Evolutionary conservation across 37 sponge, comb jelly and placozoan genomes (phyloP).

Genomic region (Eunapius fragilis): DNA sequence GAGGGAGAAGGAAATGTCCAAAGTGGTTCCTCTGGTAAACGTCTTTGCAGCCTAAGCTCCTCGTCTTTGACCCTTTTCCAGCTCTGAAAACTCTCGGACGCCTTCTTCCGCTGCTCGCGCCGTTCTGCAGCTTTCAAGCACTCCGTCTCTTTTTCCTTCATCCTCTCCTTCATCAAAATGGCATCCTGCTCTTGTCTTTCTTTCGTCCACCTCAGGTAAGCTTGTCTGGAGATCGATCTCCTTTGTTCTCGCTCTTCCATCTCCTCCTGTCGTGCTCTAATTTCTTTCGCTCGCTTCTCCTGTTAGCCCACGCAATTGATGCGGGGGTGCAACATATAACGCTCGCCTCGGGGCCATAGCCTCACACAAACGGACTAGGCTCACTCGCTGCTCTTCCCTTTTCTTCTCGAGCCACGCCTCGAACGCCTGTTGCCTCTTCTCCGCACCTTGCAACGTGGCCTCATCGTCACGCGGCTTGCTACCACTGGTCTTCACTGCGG

Average conservation of each 20-base stretch:
- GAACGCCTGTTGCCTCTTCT: constrained; percentile 56
- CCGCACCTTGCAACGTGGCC: constrained; percentile 10
- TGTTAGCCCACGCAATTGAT: too few species aligned
- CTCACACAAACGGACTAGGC: background rate
- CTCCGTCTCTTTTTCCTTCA: constrained; percentile 6
- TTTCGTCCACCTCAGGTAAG: constrained; percentile 28
- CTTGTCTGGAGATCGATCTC: background rate
- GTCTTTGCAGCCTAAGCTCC: constrained; percentile 23
- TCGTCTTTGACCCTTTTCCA: constrained; percentile 67
- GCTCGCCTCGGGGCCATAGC: too few species aligned
- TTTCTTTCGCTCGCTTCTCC: background rate
- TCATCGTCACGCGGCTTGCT: constrained; percentile 8
- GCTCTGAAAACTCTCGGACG: constrained; percentile 28
- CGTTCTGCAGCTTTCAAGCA: constrained; percentile 1
- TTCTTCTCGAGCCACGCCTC: constrained; percentile 72
- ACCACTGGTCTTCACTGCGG: background rate
- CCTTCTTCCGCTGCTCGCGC: constrained; percentile 4
- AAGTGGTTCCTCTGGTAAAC: background rate
- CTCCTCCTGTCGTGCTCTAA: background rate
- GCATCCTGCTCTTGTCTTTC: constrained; percentile 31
- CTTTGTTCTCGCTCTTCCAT: background rate
- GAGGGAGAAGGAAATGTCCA: background rate
- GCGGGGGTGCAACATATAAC: too few species aligned
- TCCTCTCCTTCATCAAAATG: constrained; percentile 15
- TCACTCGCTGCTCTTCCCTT: constrained; percentile 54